Evolutionary conservation across 1,140 invertebrate species (phyloP).

Genomic region (Gyrodactylus salaris): DNA sequence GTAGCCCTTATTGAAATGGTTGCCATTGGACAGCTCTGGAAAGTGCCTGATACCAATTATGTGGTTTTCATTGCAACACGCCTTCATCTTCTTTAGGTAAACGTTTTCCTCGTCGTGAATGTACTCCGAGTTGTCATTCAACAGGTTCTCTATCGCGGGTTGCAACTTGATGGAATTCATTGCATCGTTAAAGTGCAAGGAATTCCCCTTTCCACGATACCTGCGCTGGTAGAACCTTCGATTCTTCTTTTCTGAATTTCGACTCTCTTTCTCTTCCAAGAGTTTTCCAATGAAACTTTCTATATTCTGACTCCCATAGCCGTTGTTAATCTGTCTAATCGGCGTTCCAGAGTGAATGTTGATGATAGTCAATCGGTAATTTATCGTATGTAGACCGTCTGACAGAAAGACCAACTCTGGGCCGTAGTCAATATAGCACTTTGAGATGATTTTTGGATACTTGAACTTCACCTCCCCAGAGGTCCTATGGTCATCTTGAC

Average conservation of each 20-base stretch:
- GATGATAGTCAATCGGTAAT: background rate
- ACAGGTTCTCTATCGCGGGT: no score
- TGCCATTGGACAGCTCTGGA: no score
- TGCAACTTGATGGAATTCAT: background rate
- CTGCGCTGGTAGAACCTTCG: background rate
- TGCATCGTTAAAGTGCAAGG: background rate
- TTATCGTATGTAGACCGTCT: background rate
- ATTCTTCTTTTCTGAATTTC: background rate
- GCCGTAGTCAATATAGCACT: background rate
- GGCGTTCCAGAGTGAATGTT: background rate
- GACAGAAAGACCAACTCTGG: background rate
- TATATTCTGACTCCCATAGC: background rate
- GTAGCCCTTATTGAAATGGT: background rate
- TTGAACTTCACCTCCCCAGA: background rate
- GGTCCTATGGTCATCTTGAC: background rate
- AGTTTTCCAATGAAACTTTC: background rate
- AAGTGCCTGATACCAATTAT: background rate
- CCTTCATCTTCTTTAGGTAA: background rate
- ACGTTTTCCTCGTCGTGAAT: background rate
- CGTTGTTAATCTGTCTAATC: background rate
- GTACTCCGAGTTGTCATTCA: no score
- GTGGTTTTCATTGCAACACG: background rate
- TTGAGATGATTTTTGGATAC: background rate
- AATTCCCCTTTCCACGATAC: background rate
- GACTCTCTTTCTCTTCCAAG: background rate